A percentile compares a stretch with the other conserved stretches of the same genome.
phyloP scores from a whole-genome alignment of 2,888 invertebrate genomes.

The Plagodis pulveraria region DNA sequence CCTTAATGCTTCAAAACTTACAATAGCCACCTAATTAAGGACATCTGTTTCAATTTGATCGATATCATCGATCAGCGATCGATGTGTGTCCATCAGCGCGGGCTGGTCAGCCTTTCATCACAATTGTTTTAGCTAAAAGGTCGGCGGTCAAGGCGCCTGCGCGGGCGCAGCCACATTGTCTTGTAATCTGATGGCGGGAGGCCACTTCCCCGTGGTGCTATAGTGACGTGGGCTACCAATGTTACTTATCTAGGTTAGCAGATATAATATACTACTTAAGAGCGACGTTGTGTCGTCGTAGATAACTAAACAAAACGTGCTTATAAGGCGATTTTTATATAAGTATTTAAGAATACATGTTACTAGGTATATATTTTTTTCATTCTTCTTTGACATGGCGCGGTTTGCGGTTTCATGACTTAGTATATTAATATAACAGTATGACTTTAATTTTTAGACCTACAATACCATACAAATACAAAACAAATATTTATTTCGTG shows the following conservation, averaged over 20 bases:
- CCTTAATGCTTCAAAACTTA: background rate
- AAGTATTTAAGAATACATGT: too few species aligned
- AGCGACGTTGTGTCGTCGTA: too few species aligned
- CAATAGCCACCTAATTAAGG: background rate
- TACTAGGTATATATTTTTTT: too few species aligned
- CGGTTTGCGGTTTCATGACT: too few species aligned
- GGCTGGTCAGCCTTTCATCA: conserved; percentile 38
- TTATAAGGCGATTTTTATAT: too few species aligned
- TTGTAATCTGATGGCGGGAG: conserved; percentile 48
- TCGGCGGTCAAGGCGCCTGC: conserved; percentile 32
- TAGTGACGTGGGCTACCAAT: conserved; percentile 16
- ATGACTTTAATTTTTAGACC: too few species aligned
- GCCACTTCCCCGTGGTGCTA: conserved; percentile 34
- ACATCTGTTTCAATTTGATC: background rate
- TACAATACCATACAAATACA: too few species aligned
- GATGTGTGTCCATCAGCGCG: conserved; percentile 7
- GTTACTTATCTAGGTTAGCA: background rate
- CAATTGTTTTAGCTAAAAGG: conserved; percentile 46
- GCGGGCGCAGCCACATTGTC: conserved; percentile 40
- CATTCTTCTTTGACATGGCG: too few species aligned
- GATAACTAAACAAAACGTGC: too few species aligned
- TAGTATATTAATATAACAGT: too few species aligned
- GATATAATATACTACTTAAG: too few species aligned
- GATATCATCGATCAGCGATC: conserved; percentile 1
- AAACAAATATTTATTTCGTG: too few species aligned